Evolutionary conservation across 2,888 invertebrate genomes (phyloP), one percentile per base, ranked within the genome.

Genomic region (Sturmia bella): DNA sequence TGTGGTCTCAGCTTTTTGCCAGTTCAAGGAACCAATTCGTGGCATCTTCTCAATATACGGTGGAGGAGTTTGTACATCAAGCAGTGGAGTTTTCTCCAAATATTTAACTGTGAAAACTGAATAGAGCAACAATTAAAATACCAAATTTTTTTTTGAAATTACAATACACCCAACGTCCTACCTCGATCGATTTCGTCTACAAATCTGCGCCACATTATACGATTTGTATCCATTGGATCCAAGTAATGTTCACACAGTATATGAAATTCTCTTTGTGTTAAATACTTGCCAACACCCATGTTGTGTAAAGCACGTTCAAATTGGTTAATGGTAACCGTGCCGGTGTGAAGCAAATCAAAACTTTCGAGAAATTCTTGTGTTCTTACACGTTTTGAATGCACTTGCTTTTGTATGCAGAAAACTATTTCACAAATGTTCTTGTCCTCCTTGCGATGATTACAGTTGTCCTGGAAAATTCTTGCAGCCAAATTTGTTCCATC

Each of bases 131-230:
- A 54, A 61, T 17, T 19, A 24, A n/a, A 54, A n/a, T 19, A 37
- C 2, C 11, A 15, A 1, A 27, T 24, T 41, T 32, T 9, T 9
- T 39, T 17, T 17, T 2, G 1, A 48, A 15, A n/a, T 52, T 17
- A n/a, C 9, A 32, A 32, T 32, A 32, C 7, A 32, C 1, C 27
- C 3, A 32, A 27, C 12, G 24, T 64, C 24, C 12, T 86, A 94
- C 95, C 95, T 87, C 94, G 93, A 87, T 96, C 95, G 84, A 96
- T 93, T 88, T 96, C 96, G 86, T 95, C 94, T 86, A 94, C 94
- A 88, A 96, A 96, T 21, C 94, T 93, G 76, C 93, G 92, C 96
- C 96, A 96, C 88, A 94, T 94, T 52, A 95, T 92, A 68, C 94
- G 92, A 69, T 93, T 92, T 0, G 90, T 90, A 89, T 96, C 95